Conservation (phyloP, 2,888 invertebrate species). For the Flabesymbios commensalis region DNA sequence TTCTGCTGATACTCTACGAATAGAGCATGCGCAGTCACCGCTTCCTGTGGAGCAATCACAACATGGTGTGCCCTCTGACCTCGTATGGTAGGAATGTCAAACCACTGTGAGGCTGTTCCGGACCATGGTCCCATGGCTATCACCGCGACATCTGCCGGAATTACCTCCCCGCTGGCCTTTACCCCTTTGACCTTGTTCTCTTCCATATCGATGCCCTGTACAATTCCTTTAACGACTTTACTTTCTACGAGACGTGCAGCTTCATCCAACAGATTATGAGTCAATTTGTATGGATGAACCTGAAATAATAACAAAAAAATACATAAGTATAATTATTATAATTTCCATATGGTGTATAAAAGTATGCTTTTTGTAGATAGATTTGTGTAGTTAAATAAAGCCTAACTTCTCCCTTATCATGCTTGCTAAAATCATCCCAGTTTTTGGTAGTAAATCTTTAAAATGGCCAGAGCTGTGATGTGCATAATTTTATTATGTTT, state of each 20-base stretch:
- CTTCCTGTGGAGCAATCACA: background rate
- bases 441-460: no score
- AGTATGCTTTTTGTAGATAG: no score
- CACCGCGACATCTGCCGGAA: slow-evolving; percentile 33
- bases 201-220: slow-evolving; percentile 18
- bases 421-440: no score
- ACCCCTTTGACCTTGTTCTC: slow-evolving; percentile 23
- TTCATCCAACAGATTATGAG: slow-evolving; percentile 18
- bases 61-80: slow-evolving; percentile 34
- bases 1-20: slow-evolving; percentile 24
- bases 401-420: no score
- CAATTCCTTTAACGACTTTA: slow-evolving; percentile 13
- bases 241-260: slow-evolving; percentile 17
- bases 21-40: slow-evolving; percentile 24
- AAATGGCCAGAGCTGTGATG: no score
- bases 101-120: slow-evolving; percentile 27
- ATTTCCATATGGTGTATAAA: no score
- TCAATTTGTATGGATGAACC: slow-evolving; percentile 33
- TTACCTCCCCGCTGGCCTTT: slow-evolving; percentile 23
- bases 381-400: no score
- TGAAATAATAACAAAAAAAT: no score
- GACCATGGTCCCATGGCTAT: slow-evolving; percentile 41
- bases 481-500: no score
- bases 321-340: no score
- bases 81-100: slow-evolving; percentile 19